Evolutionary conservation across 2,113 vertebrate genomes (phyloP).

Genomic region (Scytalopus superciliaris): DNA sequence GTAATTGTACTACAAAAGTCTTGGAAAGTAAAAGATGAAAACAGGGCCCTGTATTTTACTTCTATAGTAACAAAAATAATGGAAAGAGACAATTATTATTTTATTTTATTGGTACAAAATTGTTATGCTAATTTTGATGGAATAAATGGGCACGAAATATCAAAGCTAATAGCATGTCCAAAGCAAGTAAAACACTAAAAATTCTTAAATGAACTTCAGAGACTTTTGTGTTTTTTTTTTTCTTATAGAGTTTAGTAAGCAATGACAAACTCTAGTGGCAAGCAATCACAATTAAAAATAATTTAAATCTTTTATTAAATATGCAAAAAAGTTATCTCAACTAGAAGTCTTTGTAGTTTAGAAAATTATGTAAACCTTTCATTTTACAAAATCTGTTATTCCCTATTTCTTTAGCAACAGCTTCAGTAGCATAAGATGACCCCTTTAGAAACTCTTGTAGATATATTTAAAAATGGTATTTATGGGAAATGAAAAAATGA

Average conservation of each 20-base stretch:
- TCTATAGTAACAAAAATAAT: neutral
- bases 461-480: neutral
- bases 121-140: slow-evolving; percentile 14
- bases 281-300: neutral
- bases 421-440: neutral
- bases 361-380: neutral
- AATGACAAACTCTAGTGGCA: neutral
- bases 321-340: neutral
- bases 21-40: neutral
- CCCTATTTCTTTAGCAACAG: neutral
- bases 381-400: neutral
- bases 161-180: neutral
- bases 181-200: neutral
- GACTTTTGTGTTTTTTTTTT: neutral
- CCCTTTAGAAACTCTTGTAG: neutral
- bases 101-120: neutral
- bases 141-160: neutral
- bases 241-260: neutral
- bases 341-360: neutral
- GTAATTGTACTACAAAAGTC: neutral
- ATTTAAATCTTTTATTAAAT: neutral
- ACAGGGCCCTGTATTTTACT: neutral
- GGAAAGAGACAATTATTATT: neutral
- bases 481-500: neutral
- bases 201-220: neutral